These are phyloP conservation scores for Ostrea denselamellosa DNA, from an alignment of 1,140 invertebrate genomes.

Conservation along the genomic window DNA sequence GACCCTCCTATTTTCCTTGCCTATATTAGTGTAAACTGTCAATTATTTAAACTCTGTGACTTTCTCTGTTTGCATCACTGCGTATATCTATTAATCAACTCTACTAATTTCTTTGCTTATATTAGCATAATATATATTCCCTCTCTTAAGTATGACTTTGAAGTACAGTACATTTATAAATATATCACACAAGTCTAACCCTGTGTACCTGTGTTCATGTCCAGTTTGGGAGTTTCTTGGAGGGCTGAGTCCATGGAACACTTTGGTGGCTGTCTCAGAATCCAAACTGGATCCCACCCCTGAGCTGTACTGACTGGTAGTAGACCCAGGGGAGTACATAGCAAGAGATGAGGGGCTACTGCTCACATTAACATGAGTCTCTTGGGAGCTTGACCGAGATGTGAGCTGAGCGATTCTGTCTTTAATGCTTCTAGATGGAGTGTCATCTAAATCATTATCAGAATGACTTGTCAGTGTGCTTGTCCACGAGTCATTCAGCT, in stretches of 20 bases:
- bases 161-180: no score
- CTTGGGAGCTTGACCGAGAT: constrained; percentile 43
- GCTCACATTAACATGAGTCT: background rate
- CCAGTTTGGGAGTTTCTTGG: constrained; percentile 42
- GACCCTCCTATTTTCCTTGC: no score
- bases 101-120: no score
- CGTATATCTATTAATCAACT: no score
- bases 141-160: no score
- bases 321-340: constrained; percentile 29
- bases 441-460: constrained; percentile 35
- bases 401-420: constrained; percentile 54
- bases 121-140: no score
- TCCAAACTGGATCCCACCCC: constrained; percentile 54
- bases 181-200: background rate
- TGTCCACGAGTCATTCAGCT: constrained; percentile 22
- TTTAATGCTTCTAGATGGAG: constrained; percentile 40
- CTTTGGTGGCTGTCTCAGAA: constrained; percentile 51
- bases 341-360: constrained; percentile 17
- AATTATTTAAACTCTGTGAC: no score
- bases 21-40: no score
- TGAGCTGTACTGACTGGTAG: constrained; percentile 51
- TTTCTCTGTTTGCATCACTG: no score
- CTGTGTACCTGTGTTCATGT: background rate
- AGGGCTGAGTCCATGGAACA: constrained; percentile 45
- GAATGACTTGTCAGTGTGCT: constrained; percentile 20